Conservation (phyloP, 35 echinoderm and acorn worm genomes). For the Patiria miniata region DNA sequence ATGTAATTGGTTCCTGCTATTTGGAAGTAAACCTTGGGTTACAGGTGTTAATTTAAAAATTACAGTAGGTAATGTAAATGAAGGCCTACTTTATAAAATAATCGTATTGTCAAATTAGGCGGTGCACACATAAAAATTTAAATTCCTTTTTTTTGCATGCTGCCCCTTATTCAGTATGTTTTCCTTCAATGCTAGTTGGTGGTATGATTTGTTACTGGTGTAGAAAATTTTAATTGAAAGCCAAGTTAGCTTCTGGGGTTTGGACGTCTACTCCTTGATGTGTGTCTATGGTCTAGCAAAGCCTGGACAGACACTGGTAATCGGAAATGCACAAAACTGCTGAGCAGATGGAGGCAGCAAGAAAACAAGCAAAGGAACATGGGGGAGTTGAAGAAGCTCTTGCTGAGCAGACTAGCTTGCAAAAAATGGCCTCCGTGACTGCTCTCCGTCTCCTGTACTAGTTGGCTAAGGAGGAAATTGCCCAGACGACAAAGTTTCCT, state of each 20-base stretch:
- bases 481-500: constrained; percentile 29
- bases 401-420: neutral
- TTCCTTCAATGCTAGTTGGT: too few species aligned
- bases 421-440: constrained; percentile 23
- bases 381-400: constrained; percentile 27
- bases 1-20: too few species aligned
- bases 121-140: too few species aligned
- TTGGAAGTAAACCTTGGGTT: too few species aligned
- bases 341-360: neutral
- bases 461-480: constrained; percentile 19
- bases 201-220: neutral
- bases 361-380: neutral
- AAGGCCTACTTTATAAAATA: too few species aligned
- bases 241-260: neutral
- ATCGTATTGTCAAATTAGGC: too few species aligned
- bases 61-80: too few species aligned
- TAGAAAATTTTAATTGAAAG: neutral
- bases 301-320: neutral
- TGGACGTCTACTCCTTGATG: neutral
- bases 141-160: too few species aligned
- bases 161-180: too few species aligned
- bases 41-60: too few species aligned
- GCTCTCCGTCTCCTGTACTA: constrained; percentile 27
- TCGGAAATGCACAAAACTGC: neutral
- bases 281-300: neutral